Evolutionary conservation across 2,888 invertebrate genomes (phyloP), one percentile per base, ranked within the genome.

Genomic region (Cacoxenus indagator): DNA sequence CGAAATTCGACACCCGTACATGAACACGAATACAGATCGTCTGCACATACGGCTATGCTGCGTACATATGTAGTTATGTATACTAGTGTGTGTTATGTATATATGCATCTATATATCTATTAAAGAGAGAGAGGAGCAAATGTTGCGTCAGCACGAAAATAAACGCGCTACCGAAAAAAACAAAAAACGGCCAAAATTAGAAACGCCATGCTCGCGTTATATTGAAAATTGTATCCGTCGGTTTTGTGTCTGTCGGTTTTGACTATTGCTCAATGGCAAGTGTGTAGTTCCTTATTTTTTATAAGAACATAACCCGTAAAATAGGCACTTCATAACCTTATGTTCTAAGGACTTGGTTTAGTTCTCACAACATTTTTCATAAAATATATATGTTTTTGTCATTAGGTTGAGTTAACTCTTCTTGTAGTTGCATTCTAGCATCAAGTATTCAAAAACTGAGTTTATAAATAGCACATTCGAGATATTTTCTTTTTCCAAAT

Each of bases 121-220:
- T 2, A 48, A n/a, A n/a, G 9, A 17, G 14, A 48, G 3, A 17
- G 3, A 48, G 14, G 8, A 17, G 22, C 19, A 51, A 51, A 11
- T 17, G 19, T 62, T 71, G 76, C 77, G 77, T 78, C 75, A 57
- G 55, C 73, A 78, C 77, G 65, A 78, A 80, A 80, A 80, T 80
- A 80, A 82, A 77, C 74, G 68, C 65, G 26, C 51, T 2, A 22
- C 51, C 9, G 8, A 65, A 57, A 64, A 74, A 70, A 74, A 76
- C 78, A 79, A 78, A 82, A 76, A 78, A 85, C 81, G 75, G 84
- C 86, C 87, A 86, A 87, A 87, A 84, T 87, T 87, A 87, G 87
- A 84, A 73, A 80, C 5, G 37, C 31, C 8, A 37, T 5, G 37
- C 8, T 37, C 37, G 2, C 37, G 2, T 37, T 4, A 5, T 11